Evolutionary conservation across 1,140 invertebrate species (phyloP).

Genomic region (Pentalonia nigronervosa): DNA sequence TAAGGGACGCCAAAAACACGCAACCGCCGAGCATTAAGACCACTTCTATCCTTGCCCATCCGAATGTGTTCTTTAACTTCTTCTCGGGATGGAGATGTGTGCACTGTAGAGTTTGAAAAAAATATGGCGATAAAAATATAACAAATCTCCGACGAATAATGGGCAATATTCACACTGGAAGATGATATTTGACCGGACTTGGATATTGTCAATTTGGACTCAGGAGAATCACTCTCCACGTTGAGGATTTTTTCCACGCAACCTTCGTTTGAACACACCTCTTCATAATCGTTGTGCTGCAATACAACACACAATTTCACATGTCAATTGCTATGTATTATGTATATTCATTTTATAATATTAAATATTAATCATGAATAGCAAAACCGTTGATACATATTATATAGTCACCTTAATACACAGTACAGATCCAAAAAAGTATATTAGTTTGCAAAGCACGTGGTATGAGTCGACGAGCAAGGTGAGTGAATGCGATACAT

Average conservation of each 20-base stretch:
- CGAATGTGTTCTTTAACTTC: constrained; percentile 85
- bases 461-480: constrained; percentile 86
- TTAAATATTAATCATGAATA: not conserved
- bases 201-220: not conserved
- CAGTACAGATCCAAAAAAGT: constrained; percentile 75
- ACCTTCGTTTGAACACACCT: constrained; percentile 27
- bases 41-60: constrained; percentile 88
- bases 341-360: not conserved
- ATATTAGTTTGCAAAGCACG: constrained; percentile 82
- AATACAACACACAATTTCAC: not conserved
- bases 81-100: constrained; percentile 65
- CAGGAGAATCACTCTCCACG: not conserved
- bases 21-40: constrained; percentile 82
- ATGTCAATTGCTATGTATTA: not conserved
- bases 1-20: constrained; percentile 82
- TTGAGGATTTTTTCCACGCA: constrained; percentile 9
- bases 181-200: not conserved
- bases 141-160: not conserved
- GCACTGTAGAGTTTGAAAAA: constrained; percentile 33
- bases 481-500: constrained; percentile 83
- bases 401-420: constrained; percentile 74
- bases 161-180: constrained; percentile 29
- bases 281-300: constrained; percentile 11
- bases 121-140: not conserved
- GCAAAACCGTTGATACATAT: not conserved